Evolutionary conservation across 2,797 vertebrate species (phyloP), one percentile per base, ranked within the genome.

Genomic region (Betta splendens): DNA sequence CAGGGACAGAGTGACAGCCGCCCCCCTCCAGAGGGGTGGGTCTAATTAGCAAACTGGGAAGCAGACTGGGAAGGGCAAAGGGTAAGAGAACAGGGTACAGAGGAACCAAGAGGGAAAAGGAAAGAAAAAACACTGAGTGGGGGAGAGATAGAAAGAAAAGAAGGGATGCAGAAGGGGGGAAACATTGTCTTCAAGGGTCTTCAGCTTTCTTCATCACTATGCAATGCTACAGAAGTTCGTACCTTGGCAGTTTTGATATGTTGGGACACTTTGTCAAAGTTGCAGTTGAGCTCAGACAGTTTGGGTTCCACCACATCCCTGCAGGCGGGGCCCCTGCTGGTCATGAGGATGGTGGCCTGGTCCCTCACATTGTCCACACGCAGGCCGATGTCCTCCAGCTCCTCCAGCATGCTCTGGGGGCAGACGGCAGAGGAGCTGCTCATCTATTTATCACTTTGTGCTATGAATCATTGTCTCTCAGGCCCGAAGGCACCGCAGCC

Each of bases 201-300:
- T 83, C 80, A 76, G 3, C 63, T 79, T 72, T 38, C 68, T 69
- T 72, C 72, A 51, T 75, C 50, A 45, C 55, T 66, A 75, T 75
- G 72, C 46, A 54, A 81, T 63, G 77, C 65, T 72, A 76, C 81
- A 85, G 80, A 73, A 79, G 81, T 47, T 38, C 36, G 43, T 78
- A 98, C 96, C 89, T 96, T 91, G 49, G 95, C 92, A 3, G 93
- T 91, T 85, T 80, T 94, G 81, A 99, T 96, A 83, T 98, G 96
- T 35, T 97, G 94, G 48, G 96, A 96, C 31, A 98, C 96, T 81
- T 98, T 99, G 75, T 96, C 94, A 46, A 98, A 98, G 87, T 96
- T 96, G 43, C 94, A 94, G 75, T 96, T 96, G 56, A 99, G 87
- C 52, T 99, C 97, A 0, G 92, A 81, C 75, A 98, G 85, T 71